phyloP scores from a whole-genome alignment of 2,888 invertebrate species.

The Pollenia angustigena region DNA sequence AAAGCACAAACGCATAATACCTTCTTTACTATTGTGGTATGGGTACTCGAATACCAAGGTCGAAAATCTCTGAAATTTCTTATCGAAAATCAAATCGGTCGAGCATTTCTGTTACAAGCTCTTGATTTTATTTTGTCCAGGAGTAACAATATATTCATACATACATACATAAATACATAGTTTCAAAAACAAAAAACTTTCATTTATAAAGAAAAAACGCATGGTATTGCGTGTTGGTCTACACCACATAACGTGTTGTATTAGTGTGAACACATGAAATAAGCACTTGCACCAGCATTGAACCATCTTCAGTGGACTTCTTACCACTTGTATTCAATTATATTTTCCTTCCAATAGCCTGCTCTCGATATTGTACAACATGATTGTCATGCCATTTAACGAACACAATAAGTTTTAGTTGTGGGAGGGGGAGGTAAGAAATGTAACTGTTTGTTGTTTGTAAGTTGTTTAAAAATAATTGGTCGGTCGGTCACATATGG shows the following conservation, averaged over 20 bases:
- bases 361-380: neutral
- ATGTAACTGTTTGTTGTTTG: constrained; percentile 11
- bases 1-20: no score
- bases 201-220: no score
- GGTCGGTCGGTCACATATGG: constrained; percentile 72
- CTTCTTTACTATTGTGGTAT: no score
- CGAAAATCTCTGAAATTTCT: no score
- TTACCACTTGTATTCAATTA: constrained; percentile 22
- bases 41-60: no score
- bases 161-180: neutral
- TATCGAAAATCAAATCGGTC: no score
- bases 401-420: constrained; percentile 1
- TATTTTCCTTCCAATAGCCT: constrained; percentile 31
- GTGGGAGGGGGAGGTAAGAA: neutral
- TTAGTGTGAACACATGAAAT: constrained; percentile 67
- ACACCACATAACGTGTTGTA: constrained; percentile 27
- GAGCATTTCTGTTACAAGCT: no score
- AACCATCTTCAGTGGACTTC: constrained; percentile 63
- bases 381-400: constrained; percentile 59
- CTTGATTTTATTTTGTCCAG: no score
- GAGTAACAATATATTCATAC: neutral
- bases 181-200: neutral
- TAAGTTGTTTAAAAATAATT: constrained; percentile 50
- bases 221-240: constrained; percentile 15
- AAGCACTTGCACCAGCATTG: constrained; percentile 63